Base-by-base conservation (phyloP, 2,797 vertebrate species). In the Sebastes umbrosus region DNA sequence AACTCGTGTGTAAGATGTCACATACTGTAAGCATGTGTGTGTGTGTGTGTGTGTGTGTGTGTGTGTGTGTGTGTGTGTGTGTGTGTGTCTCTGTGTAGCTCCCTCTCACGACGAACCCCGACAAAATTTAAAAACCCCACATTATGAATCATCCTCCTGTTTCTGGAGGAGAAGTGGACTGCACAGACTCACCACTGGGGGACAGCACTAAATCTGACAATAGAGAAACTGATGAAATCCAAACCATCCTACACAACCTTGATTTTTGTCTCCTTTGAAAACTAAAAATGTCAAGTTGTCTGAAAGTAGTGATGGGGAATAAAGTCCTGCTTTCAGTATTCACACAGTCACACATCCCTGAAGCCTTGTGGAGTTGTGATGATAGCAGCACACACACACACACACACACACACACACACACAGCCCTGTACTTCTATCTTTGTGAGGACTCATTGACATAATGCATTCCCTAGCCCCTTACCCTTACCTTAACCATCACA, bases 111-210 rank as follows among this genome's bases (percentile, higher is more conserved):
- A 77, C 50, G 43, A 46, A 73, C 68, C 32, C 24, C 1, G 50
- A 50, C 32, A 64, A 54, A 88, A 62, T 69, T 55, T n/a, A 8
- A 65, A 22, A 65, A 80, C 81, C 39, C 65, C 50, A 66, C 63
- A 74, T 60, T 60, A 83, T 88, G 81, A 88, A 84, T 89, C 73
- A 84, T 71, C 75, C 69, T 73, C 22, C 58, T 69, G 4, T 84
- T 80, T 66, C 69, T 81, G 39, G 39, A 43, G 39, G 60, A 69
- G 77, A 77, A 50, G 57, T 67, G 83, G 86, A 87, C 73, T 85
- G 86, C 82, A 87, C 66, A 82, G 74, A 76, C 69, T 90, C 82
- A 75, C 83, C 86, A 85, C 89, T 67, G 85, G 86, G 85, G 88
- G 88, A 87, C 74, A 84, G 84, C 76, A 87, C 75, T 83, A 79